Base-by-base conservation (phyloP, 2,888 invertebrate genomes). In the Cremastinae sp. region DNA sequence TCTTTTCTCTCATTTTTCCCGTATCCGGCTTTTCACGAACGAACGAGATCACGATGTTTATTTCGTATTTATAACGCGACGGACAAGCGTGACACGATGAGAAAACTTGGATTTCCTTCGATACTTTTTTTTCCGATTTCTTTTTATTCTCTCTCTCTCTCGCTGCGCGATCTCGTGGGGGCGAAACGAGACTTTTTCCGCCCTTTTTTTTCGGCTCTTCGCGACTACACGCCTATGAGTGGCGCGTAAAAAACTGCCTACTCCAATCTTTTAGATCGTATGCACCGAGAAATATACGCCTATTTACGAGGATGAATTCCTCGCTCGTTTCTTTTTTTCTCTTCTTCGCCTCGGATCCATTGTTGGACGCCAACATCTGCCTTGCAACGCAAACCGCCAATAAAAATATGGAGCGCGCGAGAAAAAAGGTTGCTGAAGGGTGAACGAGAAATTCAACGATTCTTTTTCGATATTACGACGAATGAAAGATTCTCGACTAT, bases 371-470 rank as follows among this genome's bases (percentile, higher is more conserved):
- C 82, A 85, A 87, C 89, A 89, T 88, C 89, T 89, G 89, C 87
- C 84, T 75, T 79, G 89, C 85, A 89, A 89, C 87, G 87, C 84
- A 88, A 88, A 88, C 88, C 85, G 86, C 89, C 86, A 89, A 88
- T 89, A 88, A 87, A 89, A 87, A 86, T 83, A 83, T 83, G 79
- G 75, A 78, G 78, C 28, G 49, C 53, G 51, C 16, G 34, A 66
- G 51, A 53, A 61, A 69, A 61, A 54, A 54, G 70, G 34, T 22
- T n/a, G 51, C n/a, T 51, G 53, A 54, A 45, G 70, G 54, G 56
- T 54, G 69, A 58, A 68, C 45, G 12, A 10, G 47, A 62, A 34
- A 69, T 58, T 61, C 43, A 69, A 18, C 20, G 16, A 18, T 53
- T 9, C 47, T 2, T 12, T 53, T 10, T n/a, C 36, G 36, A 7